A percentile compares a stretch with the other conserved stretches of the same genome.
Conservation (phyloP, 2,888 invertebrate genomes). For the Leucania comma region DNA sequence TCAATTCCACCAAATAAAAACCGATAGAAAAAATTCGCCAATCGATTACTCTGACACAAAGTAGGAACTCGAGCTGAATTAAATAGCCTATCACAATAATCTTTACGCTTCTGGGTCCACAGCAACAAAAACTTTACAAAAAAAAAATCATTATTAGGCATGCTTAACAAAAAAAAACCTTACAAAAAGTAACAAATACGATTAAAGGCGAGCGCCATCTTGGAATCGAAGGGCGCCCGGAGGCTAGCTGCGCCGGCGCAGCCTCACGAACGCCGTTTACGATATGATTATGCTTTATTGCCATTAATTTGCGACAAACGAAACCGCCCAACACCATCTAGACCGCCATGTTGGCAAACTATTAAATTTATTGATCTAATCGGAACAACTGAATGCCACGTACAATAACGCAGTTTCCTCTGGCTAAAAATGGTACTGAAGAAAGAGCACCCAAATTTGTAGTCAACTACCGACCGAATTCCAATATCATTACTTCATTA, state of each 20-base stretch:
- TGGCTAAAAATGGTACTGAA: conserved; percentile 2
- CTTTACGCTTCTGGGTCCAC: conserved; percentile 45
- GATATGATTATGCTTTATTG: conserved; percentile 89
- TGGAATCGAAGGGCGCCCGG: conserved; percentile 80
- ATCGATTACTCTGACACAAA: conserved; percentile 1
- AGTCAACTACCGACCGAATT: conserved; percentile 5
- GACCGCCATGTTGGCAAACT: conserved; percentile 80
- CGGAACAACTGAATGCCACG: conserved; percentile 59
- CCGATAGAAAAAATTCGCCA: conserved; percentile 13
- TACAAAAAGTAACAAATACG: conserved; percentile 63
- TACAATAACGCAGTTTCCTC: conserved; percentile 15
- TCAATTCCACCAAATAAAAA: neutral
- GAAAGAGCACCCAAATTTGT: neutral
- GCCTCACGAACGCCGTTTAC: conserved; percentile 79
- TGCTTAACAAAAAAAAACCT: conserved; percentile 41
- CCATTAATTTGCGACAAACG: conserved; percentile 89
- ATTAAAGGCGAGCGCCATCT: conserved; percentile 79
- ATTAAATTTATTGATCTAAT: conserved; percentile 77
- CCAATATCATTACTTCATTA: conserved; percentile 17
- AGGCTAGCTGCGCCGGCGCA: conserved; percentile 73
- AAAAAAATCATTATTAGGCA: conserved; percentile 52
- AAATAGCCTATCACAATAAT: conserved; percentile 45
- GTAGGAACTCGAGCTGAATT: conserved; percentile 42
- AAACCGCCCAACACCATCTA: conserved; percentile 83
- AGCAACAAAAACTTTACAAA: conserved; percentile 40